phyloP scores from a whole-genome alignment of 2,888 invertebrate species.

The Napeogenes sylphis region DNA sequence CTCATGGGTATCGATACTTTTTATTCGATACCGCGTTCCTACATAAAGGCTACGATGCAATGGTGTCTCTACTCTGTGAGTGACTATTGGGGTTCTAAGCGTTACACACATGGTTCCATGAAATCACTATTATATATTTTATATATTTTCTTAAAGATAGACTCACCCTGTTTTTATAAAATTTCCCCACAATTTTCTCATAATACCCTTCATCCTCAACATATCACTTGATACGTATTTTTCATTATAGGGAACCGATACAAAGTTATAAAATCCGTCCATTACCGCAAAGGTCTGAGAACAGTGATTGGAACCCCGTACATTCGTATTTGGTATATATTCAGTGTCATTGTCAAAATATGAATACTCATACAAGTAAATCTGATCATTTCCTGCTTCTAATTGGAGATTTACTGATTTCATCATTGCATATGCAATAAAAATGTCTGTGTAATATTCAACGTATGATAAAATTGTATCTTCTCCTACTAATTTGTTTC shows the following conservation, averaged over 20 bases:
- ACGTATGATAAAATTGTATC: slow-evolving; percentile 30
- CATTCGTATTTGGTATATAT: slow-evolving; percentile 35
- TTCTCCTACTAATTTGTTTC: slow-evolving; percentile 32
- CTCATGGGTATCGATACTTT: too few species aligned
- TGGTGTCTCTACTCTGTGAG: too few species aligned
- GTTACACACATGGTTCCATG: not conserved
- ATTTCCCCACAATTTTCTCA: slow-evolving; percentile 33
- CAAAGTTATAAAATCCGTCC: slow-evolving; percentile 11
- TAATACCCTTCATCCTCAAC: slow-evolving; percentile 31
- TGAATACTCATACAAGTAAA: slow-evolving; percentile 45
- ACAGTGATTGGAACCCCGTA: slow-evolving; percentile 42
- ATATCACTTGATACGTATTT: slow-evolving; percentile 32
- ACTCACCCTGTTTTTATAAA: slow-evolving; percentile 23
- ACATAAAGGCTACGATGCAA: too few species aligned
- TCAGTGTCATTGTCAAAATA: slow-evolving; percentile 37
- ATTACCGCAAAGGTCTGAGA: slow-evolving; percentile 35
- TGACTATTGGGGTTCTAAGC: too few species aligned
- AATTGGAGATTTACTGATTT: slow-evolving; percentile 35
- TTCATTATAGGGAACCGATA: slow-evolving; percentile 33
- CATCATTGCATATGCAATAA: slow-evolving; percentile 37
- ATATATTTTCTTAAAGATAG: too few species aligned
- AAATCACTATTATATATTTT: not conserved
- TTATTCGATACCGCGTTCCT: too few species aligned
- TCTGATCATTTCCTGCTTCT: slow-evolving; percentile 33
- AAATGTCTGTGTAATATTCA: slow-evolving; percentile 47